Evolutionary conservation across 2,888 invertebrate genomes (phyloP).

Genomic region (Bellardia pandia): DNA sequence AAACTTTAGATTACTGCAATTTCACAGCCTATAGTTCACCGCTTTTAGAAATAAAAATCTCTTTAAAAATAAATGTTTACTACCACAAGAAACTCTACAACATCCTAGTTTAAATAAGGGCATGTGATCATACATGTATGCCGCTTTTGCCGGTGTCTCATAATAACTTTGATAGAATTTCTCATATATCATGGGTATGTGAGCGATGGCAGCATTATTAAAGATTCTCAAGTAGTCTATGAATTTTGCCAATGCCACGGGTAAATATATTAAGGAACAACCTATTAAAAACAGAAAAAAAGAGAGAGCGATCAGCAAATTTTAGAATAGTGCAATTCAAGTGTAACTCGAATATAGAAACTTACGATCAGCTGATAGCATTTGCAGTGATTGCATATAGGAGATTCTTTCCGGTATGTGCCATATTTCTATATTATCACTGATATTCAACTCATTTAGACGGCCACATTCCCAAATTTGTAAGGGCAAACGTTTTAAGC

Average conservation of each 20-base stretch:
- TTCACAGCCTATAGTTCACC: no score
- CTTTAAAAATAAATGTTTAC: background rate
- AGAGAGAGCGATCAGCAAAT: background rate
- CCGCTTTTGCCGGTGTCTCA: slow-evolving; percentile 79
- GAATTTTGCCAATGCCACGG: slow-evolving; percentile 82
- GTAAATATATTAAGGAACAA: slow-evolving; percentile 82
- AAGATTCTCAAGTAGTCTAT: slow-evolving; percentile 83
- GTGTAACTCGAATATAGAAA: background rate
- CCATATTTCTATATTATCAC: slow-evolving; percentile 81
- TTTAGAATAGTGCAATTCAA: background rate
- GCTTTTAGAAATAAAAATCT: no score
- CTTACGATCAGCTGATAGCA: slow-evolving; percentile 83
- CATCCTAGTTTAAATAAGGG: background rate
- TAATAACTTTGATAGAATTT: slow-evolving; percentile 82
- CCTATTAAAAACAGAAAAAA: slow-evolving; percentile 75
- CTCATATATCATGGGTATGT: slow-evolving; percentile 83
- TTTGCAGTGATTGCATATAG: slow-evolving; percentile 81
- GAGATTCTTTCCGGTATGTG: slow-evolving; percentile 83
- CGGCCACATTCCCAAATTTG: slow-evolving; percentile 81
- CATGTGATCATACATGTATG: slow-evolving; percentile 78
- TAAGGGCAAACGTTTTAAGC: slow-evolving; percentile 79
- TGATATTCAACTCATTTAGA: slow-evolving; percentile 81
- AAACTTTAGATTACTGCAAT: no score
- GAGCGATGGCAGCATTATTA: slow-evolving; percentile 82
- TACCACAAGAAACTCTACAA: no score